Conservation (phyloP, 2,888 invertebrate genomes). For the Neuroscelio doddi region DNA sequence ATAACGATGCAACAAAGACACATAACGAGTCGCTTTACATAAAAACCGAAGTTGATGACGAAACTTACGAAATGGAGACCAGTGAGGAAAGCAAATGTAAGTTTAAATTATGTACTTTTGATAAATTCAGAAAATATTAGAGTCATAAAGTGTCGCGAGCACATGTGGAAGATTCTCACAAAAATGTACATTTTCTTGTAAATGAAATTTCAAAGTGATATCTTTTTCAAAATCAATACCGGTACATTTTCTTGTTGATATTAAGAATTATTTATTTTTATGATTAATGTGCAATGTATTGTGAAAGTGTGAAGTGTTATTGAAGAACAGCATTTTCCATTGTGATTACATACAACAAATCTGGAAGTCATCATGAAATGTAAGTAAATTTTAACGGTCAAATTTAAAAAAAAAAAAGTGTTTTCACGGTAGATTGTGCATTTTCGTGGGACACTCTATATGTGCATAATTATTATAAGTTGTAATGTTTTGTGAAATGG, state of each 20-base stretch:
- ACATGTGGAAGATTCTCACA: slow-evolving; percentile 9
- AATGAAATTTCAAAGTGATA: neutral
- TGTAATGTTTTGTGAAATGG: no score
- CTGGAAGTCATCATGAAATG: slow-evolving; percentile 1
- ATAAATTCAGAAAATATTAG: neutral
- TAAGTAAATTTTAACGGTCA: slow-evolving; percentile 4
- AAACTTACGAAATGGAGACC: neutral
- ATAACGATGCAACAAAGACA: neutral
- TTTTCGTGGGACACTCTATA: no score
- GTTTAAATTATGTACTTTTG: neutral
- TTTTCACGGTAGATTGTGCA: no score
- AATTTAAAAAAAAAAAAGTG: no score
- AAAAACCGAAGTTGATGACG: slow-evolving; percentile 4
- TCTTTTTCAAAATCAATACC: neutral
- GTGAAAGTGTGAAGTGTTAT: slow-evolving; percentile 5
- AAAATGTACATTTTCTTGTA: slow-evolving; percentile 3
- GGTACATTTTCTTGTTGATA: no score
- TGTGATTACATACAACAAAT: neutral
- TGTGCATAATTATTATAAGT: no score
- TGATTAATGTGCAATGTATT: neutral
- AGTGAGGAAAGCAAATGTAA: slow-evolving; percentile 7
- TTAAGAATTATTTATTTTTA: no score
- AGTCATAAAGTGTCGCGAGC: neutral
- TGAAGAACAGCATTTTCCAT: neutral
- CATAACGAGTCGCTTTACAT: neutral